Evolutionary conservation across 30 jellyfish, hydroid and myxozoan genomes (phyloP), one percentile per base, ranked within the genome.

Genomic region (Pseudorhiza aurosa): DNA sequence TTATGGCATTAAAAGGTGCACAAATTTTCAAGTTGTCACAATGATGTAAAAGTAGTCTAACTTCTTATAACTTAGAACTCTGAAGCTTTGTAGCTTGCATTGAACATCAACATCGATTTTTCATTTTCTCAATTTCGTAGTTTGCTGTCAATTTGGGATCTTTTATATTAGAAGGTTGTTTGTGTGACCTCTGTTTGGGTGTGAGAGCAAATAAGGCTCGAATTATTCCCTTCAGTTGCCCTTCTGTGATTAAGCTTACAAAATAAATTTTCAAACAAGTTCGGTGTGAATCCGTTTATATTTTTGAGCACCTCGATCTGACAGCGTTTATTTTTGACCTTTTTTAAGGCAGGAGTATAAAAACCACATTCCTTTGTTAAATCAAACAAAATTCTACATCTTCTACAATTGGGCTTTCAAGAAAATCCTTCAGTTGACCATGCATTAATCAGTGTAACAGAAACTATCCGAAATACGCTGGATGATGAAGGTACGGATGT

Each of bases 301-400:
- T 51, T 25, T 35, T 59, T 59, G 55, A 59, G 30, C 51, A 59
- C 55, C 30, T 59, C 50, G 30, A 26, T 24, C 30, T 31, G n/a
- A 53, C 67, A 53, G 67, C 75, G 75, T 24, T 59, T 59, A 59
- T 59, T 51, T 59, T 59, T 59, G 50, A 59, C 27, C 31, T 33
- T 22, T n/a, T 53, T 53, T 53, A 53, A 2, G 24, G 67, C 33
- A 18, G 67, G 33, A 15, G n/a, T n/a, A n/a, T n/a, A n/a, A n/a
- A n/a, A n/a, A n/a, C n/a, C n/a, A n/a, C n/a, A n/a, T n/a, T n/a
- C n/a, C n/a, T n/a, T n/a, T n/a, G n/a, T n/a, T n/a, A n/a, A n/a
- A n/a, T n/a, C n/a, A n/a, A n/a, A n/a, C n/a, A n/a, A n/a, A n/a
- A n/a, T n/a, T n/a, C n/a, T n/a, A n/a, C n/a, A n/a, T n/a, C n/a